phyloP scores from a whole-genome alignment of 2,888 invertebrate species.

The Yponomeuta sedellus region DNA sequence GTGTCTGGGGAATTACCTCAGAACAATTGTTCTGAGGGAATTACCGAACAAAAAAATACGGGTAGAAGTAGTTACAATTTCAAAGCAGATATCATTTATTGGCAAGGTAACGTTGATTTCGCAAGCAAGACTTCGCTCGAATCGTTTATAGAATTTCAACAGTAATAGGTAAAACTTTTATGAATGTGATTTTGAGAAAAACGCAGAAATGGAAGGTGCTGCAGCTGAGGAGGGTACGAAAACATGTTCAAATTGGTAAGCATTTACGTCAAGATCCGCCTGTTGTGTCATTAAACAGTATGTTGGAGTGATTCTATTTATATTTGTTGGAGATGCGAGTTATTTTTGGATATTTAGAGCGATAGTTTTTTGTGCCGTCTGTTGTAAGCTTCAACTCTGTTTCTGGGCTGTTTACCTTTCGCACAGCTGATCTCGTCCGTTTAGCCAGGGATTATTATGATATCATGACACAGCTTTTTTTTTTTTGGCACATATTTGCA shows the following conservation, averaged over 20 bases:
- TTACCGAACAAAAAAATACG: not conserved
- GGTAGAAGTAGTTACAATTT: not conserved
- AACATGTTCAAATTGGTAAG: slow-evolving; percentile 53
- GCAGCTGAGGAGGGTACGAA: slow-evolving; percentile 54
- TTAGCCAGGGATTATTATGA: not conserved
- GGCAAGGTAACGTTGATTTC: not conserved
- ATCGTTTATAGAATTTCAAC: not conserved
- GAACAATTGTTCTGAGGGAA: not conserved
- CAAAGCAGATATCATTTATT: not conserved
- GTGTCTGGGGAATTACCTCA: not conserved
- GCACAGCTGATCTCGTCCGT: not conserved
- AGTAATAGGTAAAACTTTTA: not conserved
- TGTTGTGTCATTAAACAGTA: slow-evolving; percentile 46
- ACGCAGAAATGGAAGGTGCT: not conserved
- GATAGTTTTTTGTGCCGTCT: slow-evolving; percentile 35
- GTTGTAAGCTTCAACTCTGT: slow-evolving; percentile 30
- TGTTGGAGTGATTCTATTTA: slow-evolving; percentile 52
- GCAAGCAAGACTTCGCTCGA: not conserved
- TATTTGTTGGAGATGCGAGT: slow-evolving; percentile 44
- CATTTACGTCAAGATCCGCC: slow-evolving; percentile 21
- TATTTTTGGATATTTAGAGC: slow-evolving; percentile 69
- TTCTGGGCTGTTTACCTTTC: slow-evolving; percentile 53
- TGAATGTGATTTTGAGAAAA: not conserved
- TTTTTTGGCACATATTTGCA: not conserved
- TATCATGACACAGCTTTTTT: not conserved